Evolutionary conservation across 2,797 vertebrate genomes (phyloP), one percentile per base, ranked within the genome.

Genomic region (Amazona ochrocephala): DNA sequence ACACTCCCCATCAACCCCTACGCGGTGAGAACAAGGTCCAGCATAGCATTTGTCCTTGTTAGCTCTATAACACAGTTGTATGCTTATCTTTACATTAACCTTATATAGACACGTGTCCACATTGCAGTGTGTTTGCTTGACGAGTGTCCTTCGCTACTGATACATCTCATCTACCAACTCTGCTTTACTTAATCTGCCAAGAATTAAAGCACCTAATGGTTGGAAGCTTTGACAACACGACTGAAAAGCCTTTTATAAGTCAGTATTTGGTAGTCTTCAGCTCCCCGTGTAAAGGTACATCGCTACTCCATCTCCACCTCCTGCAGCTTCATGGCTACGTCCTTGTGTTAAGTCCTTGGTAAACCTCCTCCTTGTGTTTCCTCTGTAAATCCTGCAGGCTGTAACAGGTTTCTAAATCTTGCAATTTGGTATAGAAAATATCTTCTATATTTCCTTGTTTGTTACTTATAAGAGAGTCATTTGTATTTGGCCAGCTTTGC

Each of bases 401-500:
- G 21, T 77, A 82, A 56, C 7, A 7, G 30, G 50, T 53, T 58
- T 39, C 41, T 89, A 50, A 89, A 77, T 92, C 81, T 72, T 86
- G 21, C 65, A n/a, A 23, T 87, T 77, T 91, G n/a, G 22, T 68
- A 7, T 6, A 26, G 61, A 47, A 93, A 79, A 37, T 66, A 37
- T 24, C 39, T 39, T 27, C 41, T 48, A 1, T 77, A 22, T 56
- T 90, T 48, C 19, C 32, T 82, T 77, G 44, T 81, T 90, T 80
- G 71, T 79, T 84, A 39, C 21, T 79, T 91, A 72, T 45, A 73
- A 60, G 73, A 51, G 41, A 47, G 54, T 60, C 1, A 5, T 88
- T 94, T 83, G 45, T 83, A 29, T 90, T 71, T 89, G 65, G 39
- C 22, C 62, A 88, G 68, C 66, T 91, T 93, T 90, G 64, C 32